Evolutionary conservation across 92 coral and sea anemone species (phyloP), one percentile per base, ranked within the genome.

Genomic region (Porites evermanni): DNA sequence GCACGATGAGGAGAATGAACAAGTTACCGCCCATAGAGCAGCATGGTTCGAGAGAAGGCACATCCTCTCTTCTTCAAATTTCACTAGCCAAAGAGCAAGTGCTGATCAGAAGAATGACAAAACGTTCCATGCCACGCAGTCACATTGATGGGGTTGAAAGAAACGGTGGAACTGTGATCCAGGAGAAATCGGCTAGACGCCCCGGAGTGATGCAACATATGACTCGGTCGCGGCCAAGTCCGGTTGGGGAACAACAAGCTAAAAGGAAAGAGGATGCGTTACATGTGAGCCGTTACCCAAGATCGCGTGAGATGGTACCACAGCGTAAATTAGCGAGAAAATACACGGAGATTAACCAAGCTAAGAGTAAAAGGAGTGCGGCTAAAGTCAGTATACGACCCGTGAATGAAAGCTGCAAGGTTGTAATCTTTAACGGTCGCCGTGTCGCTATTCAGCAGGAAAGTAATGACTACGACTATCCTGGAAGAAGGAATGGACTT

Each of bases 371-470:
- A 38, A 3, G 47, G 47, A 32, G 38, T 32, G 47, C 32, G 32
- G 32, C 32, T 29, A 29, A 29, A 29, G 32, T 29, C 32, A 29
- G 32, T 29, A 29, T 29, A 29, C 32, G 32, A 29, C 32, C 32
- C 32, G 2, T 38, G 47, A 38, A 38, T 63, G 26, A 38, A 7
- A 19, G 70, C 54, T 14, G 69, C 64, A 51, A 26, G 19, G 52
- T 12, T 20, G 72, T 1, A 26, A 19, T 14, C 19, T 17, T 19
- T 38, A 38, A 38, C 47, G 16, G 53, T n/a, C 72, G 83, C n/a
- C 83, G 72, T 17, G 80, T 76, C 16, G 80, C 67, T 6, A 14
- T 14, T 59, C 80, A 76, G 12, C 61, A 63, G 2, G 44, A 23
- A 13, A 78, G 17, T 16, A 64, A 8, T 19, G 61, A 64, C 12